A percentile compares a stretch with the other conserved stretches of the same genome.
Evolutionary conservation across 2,888 invertebrate species (phyloP).

Genomic region (Muschampia staudingeri): DNA sequence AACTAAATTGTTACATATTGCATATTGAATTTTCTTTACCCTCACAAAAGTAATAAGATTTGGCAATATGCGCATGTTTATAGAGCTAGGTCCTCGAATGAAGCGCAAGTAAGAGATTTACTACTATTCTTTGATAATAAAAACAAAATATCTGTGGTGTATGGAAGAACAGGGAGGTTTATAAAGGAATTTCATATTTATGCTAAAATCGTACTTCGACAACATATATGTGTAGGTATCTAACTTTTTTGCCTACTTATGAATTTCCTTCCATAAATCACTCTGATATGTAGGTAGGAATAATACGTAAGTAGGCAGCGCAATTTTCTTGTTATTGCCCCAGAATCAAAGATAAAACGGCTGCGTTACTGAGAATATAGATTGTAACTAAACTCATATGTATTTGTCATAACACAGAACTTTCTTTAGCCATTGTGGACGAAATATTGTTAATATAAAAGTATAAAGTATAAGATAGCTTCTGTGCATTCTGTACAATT

Average conservation of each 20-base stretch:
- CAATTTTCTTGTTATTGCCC: conserved; percentile 28
- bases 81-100: conserved; percentile 40
- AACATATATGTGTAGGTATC: not conserved
- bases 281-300: conserved; percentile 10
- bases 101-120: conserved; percentile 38
- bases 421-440: not conserved
- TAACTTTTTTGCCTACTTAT: conserved; percentile 2
- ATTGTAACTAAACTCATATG: not conserved
- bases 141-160: conserved; percentile 47
- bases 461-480: too few relatives aligned
- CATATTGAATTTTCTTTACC: not conserved
- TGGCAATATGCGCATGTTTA: conserved; percentile 78
- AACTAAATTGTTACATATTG: not conserved
- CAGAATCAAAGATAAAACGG: not conserved
- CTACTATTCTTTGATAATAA: conserved; percentile 41
- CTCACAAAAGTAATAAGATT: conserved; percentile 82
- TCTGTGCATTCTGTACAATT: not conserved
- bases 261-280: not conserved
- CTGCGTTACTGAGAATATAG: conserved; percentile 18
- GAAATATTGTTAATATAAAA: too few relatives aligned
- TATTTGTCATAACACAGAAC: not conserved
- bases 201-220: conserved; percentile 26
- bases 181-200: not conserved
- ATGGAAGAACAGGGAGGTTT: conserved; percentile 5
- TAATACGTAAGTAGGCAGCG: conserved; percentile 5